These are phyloP conservation scores for Loripinus fragilis DNA, from an alignment of 2,888 invertebrate species.

Conservation along the genomic window DNA sequence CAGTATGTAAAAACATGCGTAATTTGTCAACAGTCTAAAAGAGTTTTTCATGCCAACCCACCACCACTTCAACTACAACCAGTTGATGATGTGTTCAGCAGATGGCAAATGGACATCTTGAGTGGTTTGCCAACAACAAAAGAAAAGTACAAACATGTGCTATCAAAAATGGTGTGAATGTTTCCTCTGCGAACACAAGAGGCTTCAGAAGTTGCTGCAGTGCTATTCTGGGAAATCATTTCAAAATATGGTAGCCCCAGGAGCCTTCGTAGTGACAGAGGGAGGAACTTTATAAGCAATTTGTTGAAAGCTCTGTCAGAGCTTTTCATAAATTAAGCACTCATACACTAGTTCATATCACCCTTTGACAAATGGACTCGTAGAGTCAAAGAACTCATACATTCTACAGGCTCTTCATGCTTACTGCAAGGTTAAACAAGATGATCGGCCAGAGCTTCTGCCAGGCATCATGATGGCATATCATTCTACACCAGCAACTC, in stretches of 20 bases:
- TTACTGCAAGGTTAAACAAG: too few relatives aligned
- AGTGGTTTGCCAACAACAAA: constrained; percentile 39
- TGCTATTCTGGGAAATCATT: constrained; percentile 36
- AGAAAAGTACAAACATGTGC: constrained; percentile 48
- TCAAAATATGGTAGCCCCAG: constrained; percentile 37
- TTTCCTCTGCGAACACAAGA: constrained; percentile 28
- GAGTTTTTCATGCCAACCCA: constrained; percentile 21
- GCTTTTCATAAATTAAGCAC: too few relatives aligned
- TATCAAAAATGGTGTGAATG: constrained; percentile 52
- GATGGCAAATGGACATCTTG: constrained; percentile 56
- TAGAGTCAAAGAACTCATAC: too few relatives aligned
- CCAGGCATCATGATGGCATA: too few relatives aligned
- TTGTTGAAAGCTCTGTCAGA: too few relatives aligned
- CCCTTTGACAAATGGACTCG: too few relatives aligned
- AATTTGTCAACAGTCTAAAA: constrained; percentile 46
- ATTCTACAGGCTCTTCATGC: too few relatives aligned
- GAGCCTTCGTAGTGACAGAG: constrained; percentile 38
- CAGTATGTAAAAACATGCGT: constrained; percentile 49
- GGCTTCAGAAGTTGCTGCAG: constrained; percentile 38
- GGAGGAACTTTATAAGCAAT: constrained; percentile 1
- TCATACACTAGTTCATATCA: too few relatives aligned
- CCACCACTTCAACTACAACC: constrained; percentile 43
- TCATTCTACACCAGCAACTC: too few relatives aligned
- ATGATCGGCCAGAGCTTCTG: too few relatives aligned
- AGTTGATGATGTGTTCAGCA: constrained; percentile 24